A percentile compares a stretch with the other conserved stretches of the same genome.
phyloP scores from a whole-genome alignment of 2,888 invertebrate species.

The Amphipyra tragopoginis region DNA sequence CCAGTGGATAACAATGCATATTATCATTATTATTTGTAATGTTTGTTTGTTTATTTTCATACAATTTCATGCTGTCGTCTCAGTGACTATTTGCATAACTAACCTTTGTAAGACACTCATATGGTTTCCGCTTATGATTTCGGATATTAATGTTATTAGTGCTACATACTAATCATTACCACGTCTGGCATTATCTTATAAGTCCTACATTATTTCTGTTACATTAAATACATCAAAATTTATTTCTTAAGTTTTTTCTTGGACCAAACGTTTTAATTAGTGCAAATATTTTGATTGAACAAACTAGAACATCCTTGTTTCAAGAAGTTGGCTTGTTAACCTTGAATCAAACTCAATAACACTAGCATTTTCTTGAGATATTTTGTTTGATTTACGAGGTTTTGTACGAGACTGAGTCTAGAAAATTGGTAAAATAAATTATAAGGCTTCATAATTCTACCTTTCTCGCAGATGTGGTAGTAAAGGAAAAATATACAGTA shows the following conservation, averaged over 20 bases:
- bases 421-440: background rate
- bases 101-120: background rate
- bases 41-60: constrained; percentile 18
- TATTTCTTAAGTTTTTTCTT: background rate
- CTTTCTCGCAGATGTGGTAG: background rate
- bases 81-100: background rate
- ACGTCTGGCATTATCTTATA: background rate
- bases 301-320: constrained; percentile 6
- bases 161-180: background rate
- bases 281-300: constrained; percentile 18
- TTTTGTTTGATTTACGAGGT: background rate
- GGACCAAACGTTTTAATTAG: background rate
- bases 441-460: background rate
- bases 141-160: background rate
- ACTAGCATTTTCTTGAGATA: constrained; percentile 5
- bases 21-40: background rate
- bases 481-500: background rate
- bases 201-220: too few relatives aligned
- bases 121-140: constrained; percentile 6
- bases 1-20: constrained; percentile 18
- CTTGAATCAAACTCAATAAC: constrained; percentile 10
- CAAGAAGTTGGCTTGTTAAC: background rate
- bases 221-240: too few relatives aligned
- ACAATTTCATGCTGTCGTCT: constrained; percentile 2
- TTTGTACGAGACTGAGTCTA: background rate